Base-by-base conservation (phyloP, 2,888 invertebrate genomes). In the Morinoia aosen region DNA sequence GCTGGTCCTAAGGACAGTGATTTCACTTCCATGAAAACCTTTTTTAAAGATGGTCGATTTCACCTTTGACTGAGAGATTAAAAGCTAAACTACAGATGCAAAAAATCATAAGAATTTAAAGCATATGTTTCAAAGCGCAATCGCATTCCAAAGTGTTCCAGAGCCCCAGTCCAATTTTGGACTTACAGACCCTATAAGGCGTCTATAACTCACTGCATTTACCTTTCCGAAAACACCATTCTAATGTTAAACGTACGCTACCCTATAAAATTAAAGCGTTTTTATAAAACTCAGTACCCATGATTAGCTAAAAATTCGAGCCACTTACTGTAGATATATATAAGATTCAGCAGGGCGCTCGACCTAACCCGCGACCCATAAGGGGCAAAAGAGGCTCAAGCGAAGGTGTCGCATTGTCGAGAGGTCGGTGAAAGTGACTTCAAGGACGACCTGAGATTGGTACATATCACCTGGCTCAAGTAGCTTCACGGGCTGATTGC, bases 401-500 rank as follows among this genome's bases (percentile, higher is more conserved):
- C 12, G 57, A 93, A 93, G 93, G 93, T 93, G 93, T 93, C 93
- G 93, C 93, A 93, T 93, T 93, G 93, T 93, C 57, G 93, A 93
- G 93, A 57, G 93, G 93, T 93, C 93, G 93, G 93, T 93, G 93
- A 93, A 93, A 93, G 93, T 56, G 56, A 93, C 57, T 57, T 93
- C 93, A 93, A 93, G 93, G 93, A 56, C 93, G 93, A 57, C 93
- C 57, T 93, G 57, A 93, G 56, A 93, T 93, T 93, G 93, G 93
- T 93, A 93, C 93, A 93, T 93, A 93, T 93, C 93, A n/a, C 57
- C 48, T 57, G 58, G 25, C 93, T 93, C 56, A 57, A 93, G 57
- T 93, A 39, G 48, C 90, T 90, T 90, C 90, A 48, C 90, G 90
- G 48, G 40, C 25, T 90, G 40, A 90, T 90, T 90, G 90, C 40